These are phyloP conservation scores for Salticus scenicus DNA, from an alignment of 2,888 invertebrate genomes.

Conservation along the genomic window DNA sequence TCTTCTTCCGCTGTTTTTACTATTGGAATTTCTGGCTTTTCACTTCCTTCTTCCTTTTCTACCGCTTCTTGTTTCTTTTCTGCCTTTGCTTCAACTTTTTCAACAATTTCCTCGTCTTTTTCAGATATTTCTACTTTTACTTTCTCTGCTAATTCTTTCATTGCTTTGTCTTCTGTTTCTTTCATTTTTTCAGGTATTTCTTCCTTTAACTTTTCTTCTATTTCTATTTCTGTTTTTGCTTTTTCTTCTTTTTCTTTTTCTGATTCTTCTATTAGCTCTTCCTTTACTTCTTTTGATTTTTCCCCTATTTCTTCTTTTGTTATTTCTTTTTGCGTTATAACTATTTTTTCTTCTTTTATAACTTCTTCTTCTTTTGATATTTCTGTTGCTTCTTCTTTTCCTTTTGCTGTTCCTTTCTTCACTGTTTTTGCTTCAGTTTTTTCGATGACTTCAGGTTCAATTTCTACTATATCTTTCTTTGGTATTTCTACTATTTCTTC, in stretches of 20 bases:
- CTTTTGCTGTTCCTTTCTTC: neutral
- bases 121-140: neutral
- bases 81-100: conserved; percentile 6
- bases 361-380: neutral
- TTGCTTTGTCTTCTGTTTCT: neutral
- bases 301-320: neutral
- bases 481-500: neutral
- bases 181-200: neutral
- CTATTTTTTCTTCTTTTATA: neutral
- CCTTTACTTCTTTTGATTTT: neutral
- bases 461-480: neutral
- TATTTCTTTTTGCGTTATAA: neutral
- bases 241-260: neutral
- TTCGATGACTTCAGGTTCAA: neutral
- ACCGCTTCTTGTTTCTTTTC: neutral
- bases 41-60: neutral
- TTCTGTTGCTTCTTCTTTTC: neutral
- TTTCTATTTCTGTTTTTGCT: neutral
- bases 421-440: neutral
- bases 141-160: conserved; percentile 12
- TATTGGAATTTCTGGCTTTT: neutral
- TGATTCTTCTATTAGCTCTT: neutral
- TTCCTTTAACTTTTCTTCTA: neutral
- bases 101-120: neutral
- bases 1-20: neutral